These are phyloP conservation scores for Agonum fuliginosum DNA, from an alignment of 2,888 invertebrate genomes.

Conservation along the genomic window DNA sequence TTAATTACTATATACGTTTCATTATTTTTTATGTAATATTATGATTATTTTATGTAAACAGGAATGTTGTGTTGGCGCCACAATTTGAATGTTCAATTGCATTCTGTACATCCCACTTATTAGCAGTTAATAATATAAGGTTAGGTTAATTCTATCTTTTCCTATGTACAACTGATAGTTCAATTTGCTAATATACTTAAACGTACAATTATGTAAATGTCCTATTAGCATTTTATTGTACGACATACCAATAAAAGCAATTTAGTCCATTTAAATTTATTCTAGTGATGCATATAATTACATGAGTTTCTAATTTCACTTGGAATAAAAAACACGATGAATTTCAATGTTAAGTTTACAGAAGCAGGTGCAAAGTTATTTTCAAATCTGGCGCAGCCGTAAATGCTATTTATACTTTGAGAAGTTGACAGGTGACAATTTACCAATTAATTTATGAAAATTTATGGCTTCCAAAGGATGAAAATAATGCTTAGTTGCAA, in stretches of 20 bases:
- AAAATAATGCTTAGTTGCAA: not conserved
- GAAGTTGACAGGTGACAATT: constrained; percentile 28
- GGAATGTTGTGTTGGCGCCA: not conserved
- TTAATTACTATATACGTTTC: not conserved
- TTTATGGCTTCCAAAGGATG: constrained; percentile 6
- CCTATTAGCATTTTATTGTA: not conserved
- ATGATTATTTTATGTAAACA: not conserved
- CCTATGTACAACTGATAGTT: constrained; percentile 5
- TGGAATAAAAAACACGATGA: not conserved
- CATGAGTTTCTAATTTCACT: constrained; percentile 27
- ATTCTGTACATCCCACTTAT: constrained; percentile 11
- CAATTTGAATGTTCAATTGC: not conserved
- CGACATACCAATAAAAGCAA: not conserved
- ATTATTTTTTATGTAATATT: not conserved
- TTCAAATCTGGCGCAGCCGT: constrained; percentile 32
- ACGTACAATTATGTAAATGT: constrained; percentile 23
- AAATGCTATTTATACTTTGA: constrained; percentile 11
- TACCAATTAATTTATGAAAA: constrained; percentile 33
- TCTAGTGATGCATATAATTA: constrained; percentile 5
- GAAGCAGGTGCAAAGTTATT: constrained; percentile 39
- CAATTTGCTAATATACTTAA: constrained; percentile 23
- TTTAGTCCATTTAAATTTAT: not conserved
- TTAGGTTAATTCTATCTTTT: not conserved
- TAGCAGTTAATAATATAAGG: not conserved
- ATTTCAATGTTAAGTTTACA: constrained; percentile 39